Base-by-base conservation (phyloP, 2,888 invertebrate genomes). In the Thelaira solivaga region DNA sequence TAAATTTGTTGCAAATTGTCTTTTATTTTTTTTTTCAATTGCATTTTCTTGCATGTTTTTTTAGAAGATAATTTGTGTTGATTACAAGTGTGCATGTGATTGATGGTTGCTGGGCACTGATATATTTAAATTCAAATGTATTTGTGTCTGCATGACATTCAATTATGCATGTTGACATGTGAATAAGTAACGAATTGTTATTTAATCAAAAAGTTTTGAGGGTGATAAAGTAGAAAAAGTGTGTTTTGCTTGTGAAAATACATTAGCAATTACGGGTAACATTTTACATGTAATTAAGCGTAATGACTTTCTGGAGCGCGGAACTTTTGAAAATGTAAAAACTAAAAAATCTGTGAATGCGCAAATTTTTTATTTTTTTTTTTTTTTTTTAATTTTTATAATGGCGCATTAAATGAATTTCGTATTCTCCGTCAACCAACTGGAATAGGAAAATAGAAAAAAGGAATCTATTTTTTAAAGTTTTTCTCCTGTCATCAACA, bases 131-230 rank as follows among this genome's bases (percentile, higher is more conserved):
- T 47, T 43, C 36, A 64, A 59, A 73, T 69, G 57, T 64, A 73
- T 57, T 68, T 62, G n/a, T n/a, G 43, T 49, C 43, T 57, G 73
- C 29, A 68, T 73, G 68, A 73, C 68, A 73, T 77, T 77, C 73
- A 77, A 69, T 68, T 77, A 57, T 31, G n/a, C n/a, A n/a, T n/a
- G 69, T 45, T 68, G 72, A 51, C 68, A 73, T 77, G 57, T 73
- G 57, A 39, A 68, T 51, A 26, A 36, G n/a, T 41, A 39, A 43
- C 69, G 59, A 73, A 11, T 53, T 34, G 68, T 73, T 77, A 77
- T 64, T 68, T 69, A 64, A 73, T 57, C 67, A 62, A 31, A 68
- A 57, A n/a, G 18, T 45, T 29, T 68, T 29, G 47, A 41, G 71
- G 49, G 24, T 39, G 45, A 13, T 13, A 13, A 26, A 6, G 26